Conservation (phyloP, 2,113 vertebrate genomes). For the Colaptes auratus region DNA sequence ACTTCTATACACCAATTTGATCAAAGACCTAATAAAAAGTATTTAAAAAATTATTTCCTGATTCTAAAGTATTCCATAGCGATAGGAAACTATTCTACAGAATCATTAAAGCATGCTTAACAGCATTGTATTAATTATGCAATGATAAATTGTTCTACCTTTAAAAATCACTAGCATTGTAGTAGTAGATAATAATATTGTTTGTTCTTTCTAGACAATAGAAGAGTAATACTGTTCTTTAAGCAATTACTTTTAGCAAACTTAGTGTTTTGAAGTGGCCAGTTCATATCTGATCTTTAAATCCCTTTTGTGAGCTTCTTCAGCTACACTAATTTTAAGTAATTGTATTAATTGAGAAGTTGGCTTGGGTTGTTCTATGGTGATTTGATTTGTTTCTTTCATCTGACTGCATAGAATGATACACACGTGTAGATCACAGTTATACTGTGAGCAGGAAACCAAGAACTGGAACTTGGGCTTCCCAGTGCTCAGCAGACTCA, state of each 20-base stretch:
- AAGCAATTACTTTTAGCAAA: constrained; percentile 62
- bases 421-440: not conserved
- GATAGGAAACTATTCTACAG: constrained; percentile 72
- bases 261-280: constrained; percentile 67
- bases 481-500: not conserved
- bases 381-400: not conserved
- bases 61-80: constrained; percentile 75
- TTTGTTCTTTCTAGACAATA: constrained; percentile 67
- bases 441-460: not conserved
- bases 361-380: not conserved
- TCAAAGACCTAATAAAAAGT: constrained; percentile 68
- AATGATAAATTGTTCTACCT: constrained; percentile 80
- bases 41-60: constrained; percentile 55
- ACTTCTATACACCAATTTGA: constrained; percentile 46
- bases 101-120: constrained; percentile 77
- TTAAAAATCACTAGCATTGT: constrained; percentile 73
- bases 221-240: constrained; percentile 63
- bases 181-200: constrained; percentile 73
- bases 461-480: not conserved
- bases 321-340: constrained; percentile 60
- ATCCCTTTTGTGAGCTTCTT: constrained; percentile 59
- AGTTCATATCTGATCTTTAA: constrained; percentile 65
- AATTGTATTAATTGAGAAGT: constrained; percentile 47
- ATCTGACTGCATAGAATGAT: not conserved
- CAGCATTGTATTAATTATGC: constrained; percentile 76